These are phyloP conservation scores for Peromyscus leucopus DNA, from an alignment of 2,113 vertebrate genomes.

Conservation along the genomic window DNA sequence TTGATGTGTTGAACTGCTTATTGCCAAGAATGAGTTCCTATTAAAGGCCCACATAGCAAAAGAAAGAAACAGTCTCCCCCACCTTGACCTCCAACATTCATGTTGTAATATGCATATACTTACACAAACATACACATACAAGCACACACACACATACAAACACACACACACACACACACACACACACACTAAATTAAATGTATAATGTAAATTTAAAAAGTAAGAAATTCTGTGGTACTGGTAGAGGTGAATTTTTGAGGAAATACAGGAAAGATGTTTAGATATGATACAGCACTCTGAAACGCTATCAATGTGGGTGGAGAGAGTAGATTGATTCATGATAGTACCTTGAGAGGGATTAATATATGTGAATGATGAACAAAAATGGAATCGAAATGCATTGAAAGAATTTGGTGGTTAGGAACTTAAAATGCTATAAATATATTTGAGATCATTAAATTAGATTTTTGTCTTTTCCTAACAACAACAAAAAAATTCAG, in stretches of 20 bases:
- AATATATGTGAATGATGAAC: neutral
- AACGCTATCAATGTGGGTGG: neutral
- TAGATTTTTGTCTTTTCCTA: neutral
- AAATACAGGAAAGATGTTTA: slow-evolving; percentile 56
- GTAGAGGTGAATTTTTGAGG: neutral
- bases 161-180: neutral
- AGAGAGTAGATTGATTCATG: slow-evolving; percentile 14
- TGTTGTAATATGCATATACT: neutral
- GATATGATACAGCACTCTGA: slow-evolving; percentile 13
- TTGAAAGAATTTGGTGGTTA: neutral
- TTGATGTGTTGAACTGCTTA: no score
- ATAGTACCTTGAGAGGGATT: neutral
- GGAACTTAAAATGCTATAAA: neutral
- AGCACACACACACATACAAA: neutral
- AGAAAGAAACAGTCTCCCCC: neutral
- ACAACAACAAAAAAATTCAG: no score
- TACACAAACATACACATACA: neutral
- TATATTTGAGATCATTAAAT: neutral
- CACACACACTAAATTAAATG: neutral
- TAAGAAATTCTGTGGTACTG: neutral
- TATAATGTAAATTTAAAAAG: neutral
- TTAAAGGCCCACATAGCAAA: neutral
- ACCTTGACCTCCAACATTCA: neutral
- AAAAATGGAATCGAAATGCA: neutral
- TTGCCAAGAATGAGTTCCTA: neutral